These are phyloP conservation scores for Scaptomyza caliginosa DNA, from an alignment of 2,888 invertebrate species.

Conservation along the genomic window DNA sequence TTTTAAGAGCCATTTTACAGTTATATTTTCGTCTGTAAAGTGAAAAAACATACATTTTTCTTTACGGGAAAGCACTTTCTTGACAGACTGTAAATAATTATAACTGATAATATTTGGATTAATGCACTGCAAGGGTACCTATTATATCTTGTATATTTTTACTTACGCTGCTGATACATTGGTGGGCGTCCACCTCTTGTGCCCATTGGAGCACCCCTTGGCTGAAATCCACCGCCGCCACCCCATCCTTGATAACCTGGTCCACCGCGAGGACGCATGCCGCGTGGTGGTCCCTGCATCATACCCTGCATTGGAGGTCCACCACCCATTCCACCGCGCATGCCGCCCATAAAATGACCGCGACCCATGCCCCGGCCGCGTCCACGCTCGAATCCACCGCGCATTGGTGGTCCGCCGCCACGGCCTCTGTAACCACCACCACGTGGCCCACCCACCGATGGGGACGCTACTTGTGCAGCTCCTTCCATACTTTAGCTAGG, in stretches of 20 bases:
- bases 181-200: conserved; percentile 83
- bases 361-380: conserved; percentile 83
- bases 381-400: conserved; percentile 83
- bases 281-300: conserved; percentile 77
- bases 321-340: conserved; percentile 80
- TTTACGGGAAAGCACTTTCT: no score
- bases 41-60: no score
- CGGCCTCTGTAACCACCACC: conserved; percentile 82
- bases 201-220: conserved; percentile 82
- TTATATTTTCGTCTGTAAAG: no score
- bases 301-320: conserved; percentile 79
- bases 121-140: conserved; percentile 1
- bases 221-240: conserved; percentile 71
- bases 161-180: conserved; percentile 83
- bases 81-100: no score
- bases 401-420: conserved; percentile 81
- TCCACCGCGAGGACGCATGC: conserved; percentile 81
- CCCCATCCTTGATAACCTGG: conserved; percentile 81
- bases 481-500: conserved; percentile 71
- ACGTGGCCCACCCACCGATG: conserved; percentile 79
- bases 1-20: no score
- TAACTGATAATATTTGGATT: no score
- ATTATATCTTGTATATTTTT: neutral
- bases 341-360: conserved; percentile 82
- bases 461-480: conserved; percentile 68